phyloP scores from a whole-genome alignment of 2,797 vertebrate species.

The Apodemus agrarius region DNA sequence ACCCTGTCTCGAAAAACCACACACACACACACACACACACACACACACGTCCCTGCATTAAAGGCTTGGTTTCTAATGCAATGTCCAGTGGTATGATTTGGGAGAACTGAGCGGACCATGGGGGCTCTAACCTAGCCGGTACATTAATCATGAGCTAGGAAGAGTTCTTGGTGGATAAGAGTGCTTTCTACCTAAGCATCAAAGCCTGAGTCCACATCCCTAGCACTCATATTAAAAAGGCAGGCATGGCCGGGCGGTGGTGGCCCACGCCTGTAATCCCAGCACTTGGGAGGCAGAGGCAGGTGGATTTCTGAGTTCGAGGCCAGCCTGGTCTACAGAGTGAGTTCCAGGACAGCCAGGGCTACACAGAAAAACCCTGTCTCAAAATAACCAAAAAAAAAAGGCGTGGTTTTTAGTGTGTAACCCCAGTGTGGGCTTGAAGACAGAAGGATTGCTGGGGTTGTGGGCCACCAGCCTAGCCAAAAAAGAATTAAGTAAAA shows the following conservation, averaged over 20 bases:
- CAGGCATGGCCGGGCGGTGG: too few species aligned
- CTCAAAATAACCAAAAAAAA: too few species aligned
- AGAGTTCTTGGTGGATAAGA: not conserved
- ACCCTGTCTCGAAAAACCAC: too few species aligned
- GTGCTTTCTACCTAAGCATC: not conserved
- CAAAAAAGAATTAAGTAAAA: not conserved
- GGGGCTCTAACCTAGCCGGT: too few species aligned
- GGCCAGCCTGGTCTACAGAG: too few species aligned
- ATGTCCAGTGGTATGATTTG: not conserved
- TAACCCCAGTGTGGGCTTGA: not conserved
- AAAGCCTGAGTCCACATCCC: not conserved
- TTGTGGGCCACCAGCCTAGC: not conserved
- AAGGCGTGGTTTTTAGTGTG: too few species aligned
- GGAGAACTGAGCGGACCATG: not conserved
- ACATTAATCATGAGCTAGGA: not conserved
- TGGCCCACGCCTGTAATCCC: too few species aligned
- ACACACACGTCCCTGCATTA: not conserved
- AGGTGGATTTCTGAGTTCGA: too few species aligned
- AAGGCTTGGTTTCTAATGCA: not conserved
- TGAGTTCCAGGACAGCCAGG: too few species aligned
- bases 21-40: too few species aligned
- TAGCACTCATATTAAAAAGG: not conserved
- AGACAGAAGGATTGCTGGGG: not conserved
- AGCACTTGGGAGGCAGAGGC: too few species aligned
- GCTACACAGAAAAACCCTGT: too few species aligned